Evolutionary conservation across 2,113 vertebrate genomes (phyloP).

Genomic region (Cephalophus harveyi): DNA sequence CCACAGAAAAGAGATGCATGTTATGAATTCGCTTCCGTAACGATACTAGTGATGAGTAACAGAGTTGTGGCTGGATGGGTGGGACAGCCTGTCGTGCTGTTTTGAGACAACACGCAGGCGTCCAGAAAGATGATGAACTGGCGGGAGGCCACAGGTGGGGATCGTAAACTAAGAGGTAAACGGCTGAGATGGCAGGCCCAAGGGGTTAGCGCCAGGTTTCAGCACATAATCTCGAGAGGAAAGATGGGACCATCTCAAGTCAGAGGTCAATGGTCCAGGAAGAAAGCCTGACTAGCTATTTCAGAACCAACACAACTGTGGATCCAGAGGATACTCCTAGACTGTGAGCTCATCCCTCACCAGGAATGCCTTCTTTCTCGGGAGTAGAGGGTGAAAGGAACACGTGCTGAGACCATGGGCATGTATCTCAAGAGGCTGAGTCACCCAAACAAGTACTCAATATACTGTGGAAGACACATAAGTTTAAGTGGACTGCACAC

Average conservation of each 20-base stretch:
- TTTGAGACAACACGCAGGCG: not conserved
- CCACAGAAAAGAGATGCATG: not conserved
- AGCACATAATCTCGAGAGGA: not conserved
- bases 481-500: not conserved
- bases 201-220: not conserved
- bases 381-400: not conserved
- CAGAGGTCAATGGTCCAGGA: not conserved
- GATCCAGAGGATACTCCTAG: not conserved
- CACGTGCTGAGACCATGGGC: not conserved
- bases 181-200: not conserved
- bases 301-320: not conserved
- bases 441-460: not conserved
- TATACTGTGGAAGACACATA: fast-evolving
- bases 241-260: not conserved
- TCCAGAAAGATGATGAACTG: not conserved
- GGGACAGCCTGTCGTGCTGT: not conserved
- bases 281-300: not conserved
- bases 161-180: fast-evolving
- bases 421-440: not conserved
- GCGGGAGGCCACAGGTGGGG: not conserved
- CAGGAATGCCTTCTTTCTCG: not conserved
- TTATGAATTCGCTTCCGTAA: not conserved
- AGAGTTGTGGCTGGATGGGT: not conserved
- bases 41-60: no score
- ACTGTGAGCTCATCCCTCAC: fast-evolving